Evolutionary conservation across 2,888 invertebrate genomes (phyloP).

Genomic region (Drosophila anomalata): DNA sequence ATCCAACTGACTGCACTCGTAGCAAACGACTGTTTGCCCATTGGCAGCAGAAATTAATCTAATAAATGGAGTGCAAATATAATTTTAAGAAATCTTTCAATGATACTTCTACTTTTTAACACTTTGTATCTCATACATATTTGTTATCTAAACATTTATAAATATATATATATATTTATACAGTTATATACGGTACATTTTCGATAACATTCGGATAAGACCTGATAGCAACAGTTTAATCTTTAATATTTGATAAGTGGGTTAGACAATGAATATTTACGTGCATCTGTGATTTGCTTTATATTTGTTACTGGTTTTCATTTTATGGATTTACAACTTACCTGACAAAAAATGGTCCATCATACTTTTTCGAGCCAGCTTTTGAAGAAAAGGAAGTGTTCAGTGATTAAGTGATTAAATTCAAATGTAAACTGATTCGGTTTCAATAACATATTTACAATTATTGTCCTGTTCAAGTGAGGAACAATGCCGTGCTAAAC

Average conservation of each 20-base stretch:
- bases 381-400: conserved; percentile 2
- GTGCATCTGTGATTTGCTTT: conserved; percentile 22
- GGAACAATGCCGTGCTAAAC: not conserved
- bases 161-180: not conserved
- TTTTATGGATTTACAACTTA: conserved; percentile 16
- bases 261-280: conserved; percentile 13
- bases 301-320: not conserved
- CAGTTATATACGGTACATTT: conserved; percentile 19
- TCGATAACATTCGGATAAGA: conserved; percentile 41
- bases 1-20: conserved; percentile 54
- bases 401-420: not conserved
- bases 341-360: conserved; percentile 49
- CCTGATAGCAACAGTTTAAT: conserved; percentile 38
- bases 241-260: conserved; percentile 30
- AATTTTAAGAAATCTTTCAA: not conserved
- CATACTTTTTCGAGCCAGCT: conserved; percentile 49
- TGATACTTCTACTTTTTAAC: not conserved
- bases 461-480: not conserved
- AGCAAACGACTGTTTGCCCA: conserved; percentile 53
- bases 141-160: conserved; percentile 29
- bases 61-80: not conserved
- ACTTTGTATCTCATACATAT: conserved; percentile 5
- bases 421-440: not conserved
- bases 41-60: conserved; percentile 54
- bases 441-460: conserved; percentile 18